Evolutionary conservation across 2,888 invertebrate genomes (phyloP).

Genomic region (Antheraea assamensis): DNA sequence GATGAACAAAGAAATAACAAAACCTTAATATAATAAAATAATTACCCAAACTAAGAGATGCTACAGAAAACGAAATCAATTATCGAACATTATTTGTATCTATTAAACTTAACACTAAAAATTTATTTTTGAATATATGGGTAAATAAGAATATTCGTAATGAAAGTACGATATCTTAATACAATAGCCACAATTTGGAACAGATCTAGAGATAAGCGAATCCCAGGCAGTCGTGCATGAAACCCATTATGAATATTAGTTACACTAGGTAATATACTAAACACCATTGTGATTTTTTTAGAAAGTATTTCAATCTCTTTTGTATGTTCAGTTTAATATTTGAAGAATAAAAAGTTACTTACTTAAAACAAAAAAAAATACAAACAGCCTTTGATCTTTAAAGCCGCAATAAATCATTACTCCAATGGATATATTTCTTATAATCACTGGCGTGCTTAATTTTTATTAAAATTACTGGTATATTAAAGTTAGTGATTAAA

Average conservation of each 20-base stretch:
- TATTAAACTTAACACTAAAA: neutral
- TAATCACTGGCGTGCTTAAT: too few relatives aligned
- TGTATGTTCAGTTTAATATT: neutral
- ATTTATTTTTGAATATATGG: neutral
- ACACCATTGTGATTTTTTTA: constrained; percentile 7
- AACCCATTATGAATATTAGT: constrained; percentile 6
- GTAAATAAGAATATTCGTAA: neutral
- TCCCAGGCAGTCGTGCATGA: constrained; percentile 8
- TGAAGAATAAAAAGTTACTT: neutral
- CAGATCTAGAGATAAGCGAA: constrained; percentile 5
- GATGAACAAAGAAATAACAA: too few relatives aligned
- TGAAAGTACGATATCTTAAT: constrained; percentile 5
- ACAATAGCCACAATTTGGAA: constrained; percentile 1
- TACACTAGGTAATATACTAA: neutral
- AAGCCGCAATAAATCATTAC: neutral
- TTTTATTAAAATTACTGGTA: too few relatives aligned
- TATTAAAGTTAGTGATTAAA: too few relatives aligned
- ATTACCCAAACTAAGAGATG: neutral
- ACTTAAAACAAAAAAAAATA: neutral
- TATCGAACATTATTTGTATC: neutral
- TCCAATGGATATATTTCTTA: neutral
- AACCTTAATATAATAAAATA: too few relatives aligned
- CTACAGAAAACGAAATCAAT: too few relatives aligned
- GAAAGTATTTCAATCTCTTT: constrained; percentile 3
- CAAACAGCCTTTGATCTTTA: neutral